Percentiles rank a stretch among this genome's conserved stretches.
These are phyloP conservation scores for Diarsia dahlii DNA, from an alignment of 2,888 invertebrate species.

Conservation along the genomic window DNA sequence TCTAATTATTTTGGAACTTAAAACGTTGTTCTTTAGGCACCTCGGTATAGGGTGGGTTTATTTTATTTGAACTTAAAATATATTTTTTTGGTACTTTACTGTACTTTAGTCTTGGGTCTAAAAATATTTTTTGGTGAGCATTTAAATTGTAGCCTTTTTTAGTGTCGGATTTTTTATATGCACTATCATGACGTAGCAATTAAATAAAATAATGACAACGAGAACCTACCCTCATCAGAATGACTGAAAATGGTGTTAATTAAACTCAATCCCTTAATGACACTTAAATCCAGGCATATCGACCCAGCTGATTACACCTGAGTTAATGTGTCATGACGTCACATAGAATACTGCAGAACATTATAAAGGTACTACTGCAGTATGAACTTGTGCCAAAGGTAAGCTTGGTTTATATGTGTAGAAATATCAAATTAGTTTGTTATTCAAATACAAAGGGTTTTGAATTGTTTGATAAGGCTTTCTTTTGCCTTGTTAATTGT, in stretches of 20 bases:
- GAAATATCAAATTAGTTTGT: neutral
- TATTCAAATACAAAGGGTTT: too few species aligned
- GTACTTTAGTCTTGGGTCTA: too few species aligned
- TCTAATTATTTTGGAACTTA: too few species aligned
- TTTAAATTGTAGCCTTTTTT: too few species aligned
- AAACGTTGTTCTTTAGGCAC: too few species aligned
- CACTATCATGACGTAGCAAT: neutral
- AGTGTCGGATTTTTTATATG: too few species aligned
- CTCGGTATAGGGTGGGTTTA: too few species aligned
- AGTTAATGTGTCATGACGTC: constrained; percentile 31
- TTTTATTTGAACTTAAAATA: too few species aligned
- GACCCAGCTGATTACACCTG: constrained; percentile 3
- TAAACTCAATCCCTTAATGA: constrained; percentile 4
- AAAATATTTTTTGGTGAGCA: too few species aligned
- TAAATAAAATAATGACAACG: neutral
- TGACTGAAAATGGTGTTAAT: constrained; percentile 8
- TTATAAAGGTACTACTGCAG: constrained; percentile 1
- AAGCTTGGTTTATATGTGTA: neutral
- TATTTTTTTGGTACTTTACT: too few species aligned
- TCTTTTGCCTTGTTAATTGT: too few species aligned
- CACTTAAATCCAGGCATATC: constrained; percentile 18
- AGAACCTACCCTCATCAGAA: neutral
- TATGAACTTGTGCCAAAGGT: constrained; percentile 22
- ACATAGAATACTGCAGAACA: constrained; percentile 12
- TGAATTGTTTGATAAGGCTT: too few species aligned